phyloP scores from a whole-genome alignment of 2,797 vertebrate species.

The Gymnothorax javanicus region DNA sequence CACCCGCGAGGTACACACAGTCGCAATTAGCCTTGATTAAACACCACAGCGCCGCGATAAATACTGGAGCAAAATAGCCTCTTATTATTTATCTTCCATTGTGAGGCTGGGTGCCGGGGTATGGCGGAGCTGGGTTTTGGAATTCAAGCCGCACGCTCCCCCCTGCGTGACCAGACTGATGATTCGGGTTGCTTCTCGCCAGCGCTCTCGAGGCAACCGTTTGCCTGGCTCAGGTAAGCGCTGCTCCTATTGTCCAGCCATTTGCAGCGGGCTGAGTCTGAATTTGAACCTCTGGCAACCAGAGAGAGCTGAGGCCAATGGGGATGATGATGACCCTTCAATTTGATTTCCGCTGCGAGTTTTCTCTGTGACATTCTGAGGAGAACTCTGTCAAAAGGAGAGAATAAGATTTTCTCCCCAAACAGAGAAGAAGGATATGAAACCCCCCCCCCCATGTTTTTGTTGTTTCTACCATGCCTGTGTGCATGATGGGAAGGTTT shows the following conservation, averaged over 20 bases:
- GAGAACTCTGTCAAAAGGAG: background rate
- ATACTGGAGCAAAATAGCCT: constrained; percentile 30
- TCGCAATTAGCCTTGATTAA: constrained; percentile 39
- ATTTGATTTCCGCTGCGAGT: background rate
- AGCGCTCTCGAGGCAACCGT: background rate
- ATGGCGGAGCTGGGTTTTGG: background rate
- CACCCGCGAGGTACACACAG: constrained; percentile 18
- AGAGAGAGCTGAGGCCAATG: background rate
- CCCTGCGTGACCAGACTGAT: constrained; percentile 28
- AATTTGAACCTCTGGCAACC: background rate
- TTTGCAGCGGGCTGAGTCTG: background rate
- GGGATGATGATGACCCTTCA: background rate
- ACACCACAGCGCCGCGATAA: constrained; percentile 32
- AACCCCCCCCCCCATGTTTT: background rate
- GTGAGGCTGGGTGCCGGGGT: background rate
- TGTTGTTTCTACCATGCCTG: background rate
- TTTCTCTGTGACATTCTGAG: background rate
- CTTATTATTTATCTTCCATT: constrained; percentile 26
- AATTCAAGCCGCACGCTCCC: background rate
- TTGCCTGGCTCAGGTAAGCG: background rate
- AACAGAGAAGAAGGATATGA: background rate
- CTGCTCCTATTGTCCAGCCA: background rate
- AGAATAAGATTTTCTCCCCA: background rate
- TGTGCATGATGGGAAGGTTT: background rate
- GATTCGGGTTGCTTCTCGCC: background rate